Percentiles rank a stretch among this genome's conserved stretches.
phyloP scores from a whole-genome alignment of 1,140 invertebrate genomes.

The Dendroctonus valens region DNA sequence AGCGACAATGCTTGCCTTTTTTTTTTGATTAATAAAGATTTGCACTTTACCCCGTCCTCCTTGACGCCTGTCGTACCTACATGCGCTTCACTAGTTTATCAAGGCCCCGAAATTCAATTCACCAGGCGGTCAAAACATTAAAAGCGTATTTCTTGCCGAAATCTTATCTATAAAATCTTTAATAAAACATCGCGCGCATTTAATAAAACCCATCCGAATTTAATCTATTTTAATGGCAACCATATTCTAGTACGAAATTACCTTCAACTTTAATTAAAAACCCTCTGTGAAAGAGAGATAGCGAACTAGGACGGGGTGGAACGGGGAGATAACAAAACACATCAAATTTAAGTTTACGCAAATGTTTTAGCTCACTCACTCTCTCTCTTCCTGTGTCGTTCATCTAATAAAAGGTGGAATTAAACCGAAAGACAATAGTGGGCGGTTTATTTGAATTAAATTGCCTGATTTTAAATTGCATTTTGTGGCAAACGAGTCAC shows the following conservation, averaged over 20 bases:
- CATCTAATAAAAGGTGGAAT: constrained; percentile 22
- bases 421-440: constrained; percentile 21
- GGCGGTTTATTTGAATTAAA: constrained; percentile 9
- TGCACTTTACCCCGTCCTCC: too few species aligned
- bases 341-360: constrained; percentile 28
- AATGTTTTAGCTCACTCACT: constrained; percentile 14
- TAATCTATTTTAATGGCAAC: constrained; percentile 51
- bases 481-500: too few species aligned
- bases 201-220: constrained; percentile 51
- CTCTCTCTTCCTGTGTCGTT: not conserved
- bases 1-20: too few species aligned
- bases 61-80: too few species aligned
- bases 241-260: constrained; percentile 50
- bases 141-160: constrained; percentile 15
- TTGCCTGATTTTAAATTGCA: not conserved
- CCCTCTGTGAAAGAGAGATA: constrained; percentile 31
- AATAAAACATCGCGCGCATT: constrained; percentile 44
- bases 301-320: constrained; percentile 14
- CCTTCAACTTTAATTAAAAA: constrained; percentile 49
- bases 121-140: too few species aligned
- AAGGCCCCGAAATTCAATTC: too few species aligned
- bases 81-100: too few species aligned
- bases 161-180: constrained; percentile 28
- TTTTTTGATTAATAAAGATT: too few species aligned
- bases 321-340: constrained; percentile 25